These are phyloP conservation scores for Paracentrotus lividus DNA, from an alignment of 53 echinoderm and acorn worm genomes.

Conservation along the genomic window DNA sequence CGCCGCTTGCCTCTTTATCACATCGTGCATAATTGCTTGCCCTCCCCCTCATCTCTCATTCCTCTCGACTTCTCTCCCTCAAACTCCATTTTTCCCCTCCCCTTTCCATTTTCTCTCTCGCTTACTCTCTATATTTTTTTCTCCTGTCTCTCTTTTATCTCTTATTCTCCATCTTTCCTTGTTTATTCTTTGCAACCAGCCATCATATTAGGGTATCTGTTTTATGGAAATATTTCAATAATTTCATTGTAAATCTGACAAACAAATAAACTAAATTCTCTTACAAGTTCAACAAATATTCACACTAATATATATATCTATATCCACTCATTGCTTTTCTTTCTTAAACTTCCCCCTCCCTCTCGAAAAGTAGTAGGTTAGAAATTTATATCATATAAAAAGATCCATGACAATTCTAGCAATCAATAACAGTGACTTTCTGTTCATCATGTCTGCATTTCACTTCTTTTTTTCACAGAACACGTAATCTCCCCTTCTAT, in stretches of 20 bases:
- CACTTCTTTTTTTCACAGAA: background rate
- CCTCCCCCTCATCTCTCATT: constrained; percentile 68
- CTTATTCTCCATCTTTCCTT: background rate
- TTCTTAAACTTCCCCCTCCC: background rate
- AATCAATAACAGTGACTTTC: constrained; percentile 36
- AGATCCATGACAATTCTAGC: background rate
- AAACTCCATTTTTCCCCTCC: too few species aligned
- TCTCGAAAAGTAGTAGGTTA: background rate
- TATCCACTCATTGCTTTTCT: background rate
- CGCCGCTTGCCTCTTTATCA: constrained; percentile 73
- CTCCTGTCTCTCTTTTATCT: background rate
- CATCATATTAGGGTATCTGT: too few species aligned
- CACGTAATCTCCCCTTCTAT: constrained; percentile 41
- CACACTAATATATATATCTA: background rate
- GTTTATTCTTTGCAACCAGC: background rate
- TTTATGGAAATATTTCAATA: too few species aligned
- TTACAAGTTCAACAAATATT: background rate
- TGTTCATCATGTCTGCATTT: constrained; percentile 19
- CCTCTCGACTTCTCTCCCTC: constrained; percentile 26
- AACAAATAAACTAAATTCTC: background rate
- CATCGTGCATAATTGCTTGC: constrained; percentile 70
- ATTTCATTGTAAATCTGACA: background rate
- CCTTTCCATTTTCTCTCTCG: background rate
- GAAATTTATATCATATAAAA: background rate
- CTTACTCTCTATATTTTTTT: background rate